Evolutionary conservation across 2,797 vertebrate genomes (phyloP).

Genomic region (Eremophila alpestris): DNA sequence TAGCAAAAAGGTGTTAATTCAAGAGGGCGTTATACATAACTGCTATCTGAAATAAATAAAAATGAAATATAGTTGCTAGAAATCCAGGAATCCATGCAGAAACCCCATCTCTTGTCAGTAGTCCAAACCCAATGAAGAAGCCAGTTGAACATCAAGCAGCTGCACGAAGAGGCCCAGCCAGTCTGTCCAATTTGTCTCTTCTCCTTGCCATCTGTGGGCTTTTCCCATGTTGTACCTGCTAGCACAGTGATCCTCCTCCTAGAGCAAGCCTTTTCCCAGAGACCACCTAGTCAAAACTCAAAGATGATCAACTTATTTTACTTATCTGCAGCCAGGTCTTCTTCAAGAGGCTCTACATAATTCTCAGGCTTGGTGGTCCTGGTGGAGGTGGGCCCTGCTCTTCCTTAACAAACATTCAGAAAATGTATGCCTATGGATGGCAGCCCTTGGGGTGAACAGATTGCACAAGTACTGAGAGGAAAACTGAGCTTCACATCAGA

Average conservation of each 20-base stretch:
- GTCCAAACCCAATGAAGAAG: not conserved
- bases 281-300: not conserved
- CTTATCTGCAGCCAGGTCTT: conserved; percentile 11
- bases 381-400: not conserved
- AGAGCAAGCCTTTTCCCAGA: not conserved
- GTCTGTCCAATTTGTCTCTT: not conserved
- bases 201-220: not conserved
- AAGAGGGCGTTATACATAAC: not conserved
- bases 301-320: not conserved
- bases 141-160: not conserved
- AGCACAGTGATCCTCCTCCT: not conserved
- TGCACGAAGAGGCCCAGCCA: not conserved
- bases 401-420: not conserved
- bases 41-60: not conserved
- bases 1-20: not conserved
- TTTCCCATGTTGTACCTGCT: not conserved
- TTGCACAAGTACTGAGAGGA: not conserved
- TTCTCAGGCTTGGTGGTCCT: not conserved
- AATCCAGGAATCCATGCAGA: not conserved
- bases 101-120: not conserved
- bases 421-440: not conserved
- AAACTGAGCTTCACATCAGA: not conserved
- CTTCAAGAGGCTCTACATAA: not conserved
- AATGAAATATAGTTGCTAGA: not conserved
- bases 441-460: not conserved